Conservation (phyloP, 2,113 vertebrate genomes). For the Eretmochelys imbricata region DNA sequence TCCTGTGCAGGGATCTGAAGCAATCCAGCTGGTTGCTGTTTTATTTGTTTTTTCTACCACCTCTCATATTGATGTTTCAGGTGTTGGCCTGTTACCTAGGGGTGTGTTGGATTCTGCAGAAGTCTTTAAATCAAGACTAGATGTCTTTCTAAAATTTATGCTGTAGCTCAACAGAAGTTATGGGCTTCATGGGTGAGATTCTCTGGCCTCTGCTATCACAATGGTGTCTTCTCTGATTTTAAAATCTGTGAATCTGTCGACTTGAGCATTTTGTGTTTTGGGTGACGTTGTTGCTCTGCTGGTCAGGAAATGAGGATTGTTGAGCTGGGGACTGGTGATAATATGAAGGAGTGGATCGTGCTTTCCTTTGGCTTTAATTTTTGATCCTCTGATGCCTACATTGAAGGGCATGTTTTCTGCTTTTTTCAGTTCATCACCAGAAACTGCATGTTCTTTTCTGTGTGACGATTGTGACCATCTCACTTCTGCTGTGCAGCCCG, state of each 20-base stretch:
- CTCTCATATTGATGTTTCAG: too few species aligned
- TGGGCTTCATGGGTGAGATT: too few species aligned
- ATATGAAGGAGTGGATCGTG: background rate
- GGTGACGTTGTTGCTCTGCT: background rate
- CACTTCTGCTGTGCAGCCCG: background rate
- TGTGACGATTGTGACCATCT: too few species aligned
- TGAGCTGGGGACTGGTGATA: background rate
- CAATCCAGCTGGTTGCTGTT: too few species aligned
- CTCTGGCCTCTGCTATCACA: too few species aligned
- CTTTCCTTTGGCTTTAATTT: background rate
- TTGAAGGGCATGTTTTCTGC: background rate
- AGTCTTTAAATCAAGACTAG: background rate
- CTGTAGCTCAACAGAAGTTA: too few species aligned
- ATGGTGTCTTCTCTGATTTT: too few species aligned
- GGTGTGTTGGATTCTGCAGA: background rate
- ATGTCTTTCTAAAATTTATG: fast-evolving
- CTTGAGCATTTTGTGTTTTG: background rate
- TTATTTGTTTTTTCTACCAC: too few species aligned
- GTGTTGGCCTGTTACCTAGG: background rate
- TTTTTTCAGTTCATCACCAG: background rate
- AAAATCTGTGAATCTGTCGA: background rate
- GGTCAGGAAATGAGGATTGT: background rate
- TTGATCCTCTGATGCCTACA: background rate
- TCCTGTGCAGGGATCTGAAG: too few species aligned
- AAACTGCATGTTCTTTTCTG: background rate